Conservation (phyloP, 2,888 invertebrate species). For the Athalia rosae region DNA sequence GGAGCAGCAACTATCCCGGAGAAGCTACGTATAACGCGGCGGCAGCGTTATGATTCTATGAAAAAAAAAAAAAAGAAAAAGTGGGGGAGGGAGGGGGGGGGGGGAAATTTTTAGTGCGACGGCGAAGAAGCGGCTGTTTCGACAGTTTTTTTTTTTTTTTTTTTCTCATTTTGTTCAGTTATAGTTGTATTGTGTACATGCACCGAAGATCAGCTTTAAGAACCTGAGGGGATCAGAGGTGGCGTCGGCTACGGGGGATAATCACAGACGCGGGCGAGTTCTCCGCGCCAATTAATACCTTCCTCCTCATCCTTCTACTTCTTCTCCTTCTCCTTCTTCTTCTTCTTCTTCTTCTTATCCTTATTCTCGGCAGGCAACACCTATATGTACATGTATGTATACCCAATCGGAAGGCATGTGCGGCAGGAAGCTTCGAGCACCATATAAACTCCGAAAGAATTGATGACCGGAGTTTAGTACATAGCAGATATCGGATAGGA, state of each 20-base stretch:
- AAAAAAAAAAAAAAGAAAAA: no score
- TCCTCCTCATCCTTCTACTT: constrained; percentile 60
- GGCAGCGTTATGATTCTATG: no score
- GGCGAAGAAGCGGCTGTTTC: no score
- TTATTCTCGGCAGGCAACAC: constrained; percentile 16
- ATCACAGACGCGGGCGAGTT: constrained; percentile 64
- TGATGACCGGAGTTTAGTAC: background rate
- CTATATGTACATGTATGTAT: no score
- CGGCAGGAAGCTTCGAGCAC: constrained; percentile 32
- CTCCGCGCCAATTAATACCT: constrained; percentile 70
- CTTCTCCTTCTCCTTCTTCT: constrained; percentile 2
- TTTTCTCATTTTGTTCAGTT: no score
- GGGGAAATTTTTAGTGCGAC: no score
- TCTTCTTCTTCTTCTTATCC: constrained; percentile 25
- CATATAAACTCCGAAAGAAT: constrained; percentile 15
- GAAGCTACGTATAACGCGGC: no score
- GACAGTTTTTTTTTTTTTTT: no score
- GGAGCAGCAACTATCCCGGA: no score
- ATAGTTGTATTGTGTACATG: background rate
- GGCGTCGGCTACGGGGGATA: constrained; percentile 62
- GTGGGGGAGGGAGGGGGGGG: no score
- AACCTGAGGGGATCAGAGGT: constrained; percentile 56
- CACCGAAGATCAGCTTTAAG: constrained; percentile 13
- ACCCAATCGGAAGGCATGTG: constrained; percentile 8
- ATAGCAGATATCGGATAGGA: background rate